phyloP scores from a whole-genome alignment of 2,888 invertebrate species.

The Nephrotoma flavescens region DNA sequence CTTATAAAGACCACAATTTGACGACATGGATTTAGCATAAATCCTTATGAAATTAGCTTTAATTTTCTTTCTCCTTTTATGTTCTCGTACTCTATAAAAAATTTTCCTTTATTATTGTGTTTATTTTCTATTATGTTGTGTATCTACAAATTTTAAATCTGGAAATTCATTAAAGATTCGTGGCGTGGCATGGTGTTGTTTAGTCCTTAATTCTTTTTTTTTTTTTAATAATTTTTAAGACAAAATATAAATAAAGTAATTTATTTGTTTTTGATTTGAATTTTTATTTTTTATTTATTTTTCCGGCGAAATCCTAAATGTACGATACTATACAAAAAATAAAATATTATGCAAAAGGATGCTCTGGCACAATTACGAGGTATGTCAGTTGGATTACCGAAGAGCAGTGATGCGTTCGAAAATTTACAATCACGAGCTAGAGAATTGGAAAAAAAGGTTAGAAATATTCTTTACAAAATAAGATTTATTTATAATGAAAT shows the following conservation, averaged over 20 bases:
- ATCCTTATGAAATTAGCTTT: neutral
- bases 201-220: neutral
- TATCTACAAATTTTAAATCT: neutral
- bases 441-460: conserved; percentile 82
- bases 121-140: neutral
- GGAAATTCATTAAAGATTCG: neutral
- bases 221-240: neutral
- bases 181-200: neutral
- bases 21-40: neutral
- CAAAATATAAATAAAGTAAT: neutral
- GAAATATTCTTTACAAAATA: conserved; percentile 6
- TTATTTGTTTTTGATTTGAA: neutral
- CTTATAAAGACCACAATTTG: neutral
- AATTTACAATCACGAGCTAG: conserved; percentile 70
- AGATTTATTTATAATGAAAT: neutral
- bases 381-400: conserved; percentile 36
- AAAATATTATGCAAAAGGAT: conserved; percentile 32
- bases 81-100: neutral
- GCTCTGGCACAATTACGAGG: conserved; percentile 53
- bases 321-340: neutral
- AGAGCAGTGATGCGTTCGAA: conserved; percentile 48
- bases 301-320: neutral
- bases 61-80: neutral
- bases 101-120: neutral
- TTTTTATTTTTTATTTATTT: neutral